Base-by-base conservation (phyloP, 1,140 invertebrate species). In the Diabrotica virgifera region DNA sequence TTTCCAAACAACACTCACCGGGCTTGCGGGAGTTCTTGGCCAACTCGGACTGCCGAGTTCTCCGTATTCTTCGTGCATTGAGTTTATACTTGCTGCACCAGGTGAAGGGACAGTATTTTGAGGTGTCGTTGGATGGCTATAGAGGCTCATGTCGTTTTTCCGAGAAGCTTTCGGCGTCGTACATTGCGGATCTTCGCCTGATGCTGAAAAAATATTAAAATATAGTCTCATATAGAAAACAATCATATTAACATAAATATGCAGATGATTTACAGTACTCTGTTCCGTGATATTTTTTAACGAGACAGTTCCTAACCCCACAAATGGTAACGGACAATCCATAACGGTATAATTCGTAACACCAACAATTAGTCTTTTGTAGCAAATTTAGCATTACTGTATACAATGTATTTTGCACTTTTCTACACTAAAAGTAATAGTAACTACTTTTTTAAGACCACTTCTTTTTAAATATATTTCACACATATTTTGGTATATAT, bases 11-110 rank as follows among this genome's bases (percentile, higher is more conserved):
- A 10, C 52, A 83, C 87, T 86, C 87, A 94, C 92, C 76, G 92
- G 92, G 86, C 92, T 94, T 77, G 92, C 92, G 72, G 93, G 91
- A 70, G 94, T 93, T 72, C 93, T 85, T 60, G 92, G 87, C 91
- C 91, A 93, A 75, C 90, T 88, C 64, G 94, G 92, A 78, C 90
- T 92, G 78, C 87, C 91, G 73, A 93, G 88, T 79, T 94, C 93
- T 13, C 88, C 85, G 82, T 95, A 95, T 75, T 97, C 94, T 75
- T 97, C 94, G 76, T 94, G 93, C 74, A 88, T 85, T 6, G 91
- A 92, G 77, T 91, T 88, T 83, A 89, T 89, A 82, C 85, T 89
- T 64, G 89, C 90, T 69, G 89, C 89, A 72, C 90, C 89, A 59
- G 93, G 94, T 63, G 94, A 92, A 51, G 89, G 88, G 63, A 89